These are phyloP conservation scores for Phalanger gymnotis DNA, from an alignment of 2,797 vertebrate species.

Conservation along the genomic window DNA sequence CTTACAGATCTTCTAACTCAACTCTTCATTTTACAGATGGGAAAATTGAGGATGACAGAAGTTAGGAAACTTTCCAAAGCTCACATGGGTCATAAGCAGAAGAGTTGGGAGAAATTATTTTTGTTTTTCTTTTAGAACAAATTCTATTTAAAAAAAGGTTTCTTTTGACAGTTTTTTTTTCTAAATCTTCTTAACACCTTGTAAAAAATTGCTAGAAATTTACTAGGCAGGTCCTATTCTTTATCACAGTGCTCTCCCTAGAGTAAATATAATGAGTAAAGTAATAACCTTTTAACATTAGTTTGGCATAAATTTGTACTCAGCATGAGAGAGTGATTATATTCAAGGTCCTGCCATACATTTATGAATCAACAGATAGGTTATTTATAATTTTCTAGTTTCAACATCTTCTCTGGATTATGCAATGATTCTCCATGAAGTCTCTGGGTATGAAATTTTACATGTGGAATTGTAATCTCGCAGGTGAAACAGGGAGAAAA, in stretches of 20 bases:
- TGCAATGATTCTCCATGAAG: neutral
- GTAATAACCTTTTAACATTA: neutral
- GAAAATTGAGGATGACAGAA: neutral
- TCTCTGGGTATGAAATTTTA: neutral
- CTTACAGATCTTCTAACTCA: neutral
- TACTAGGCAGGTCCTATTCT: neutral
- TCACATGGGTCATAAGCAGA: neutral
- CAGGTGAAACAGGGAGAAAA: neutral
- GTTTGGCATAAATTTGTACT: neutral
- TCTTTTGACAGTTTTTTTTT: neutral
- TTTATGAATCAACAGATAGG: neutral
- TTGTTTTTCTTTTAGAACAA: neutral
- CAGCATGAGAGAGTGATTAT: neutral
- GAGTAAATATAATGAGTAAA: neutral
- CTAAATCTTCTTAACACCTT: conserved; percentile 5
- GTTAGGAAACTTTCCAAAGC: neutral
- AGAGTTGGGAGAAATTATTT: neutral
- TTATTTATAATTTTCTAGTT: neutral
- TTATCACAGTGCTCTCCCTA: neutral
- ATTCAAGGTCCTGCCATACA: neutral
- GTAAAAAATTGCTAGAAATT: neutral
- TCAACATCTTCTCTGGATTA: neutral
- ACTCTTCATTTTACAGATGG: neutral
- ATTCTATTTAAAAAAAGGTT: neutral
- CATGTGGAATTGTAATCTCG: neutral